phyloP scores from a whole-genome alignment of 2,113 vertebrate species.

The Peromyscus polionotus region DNA sequence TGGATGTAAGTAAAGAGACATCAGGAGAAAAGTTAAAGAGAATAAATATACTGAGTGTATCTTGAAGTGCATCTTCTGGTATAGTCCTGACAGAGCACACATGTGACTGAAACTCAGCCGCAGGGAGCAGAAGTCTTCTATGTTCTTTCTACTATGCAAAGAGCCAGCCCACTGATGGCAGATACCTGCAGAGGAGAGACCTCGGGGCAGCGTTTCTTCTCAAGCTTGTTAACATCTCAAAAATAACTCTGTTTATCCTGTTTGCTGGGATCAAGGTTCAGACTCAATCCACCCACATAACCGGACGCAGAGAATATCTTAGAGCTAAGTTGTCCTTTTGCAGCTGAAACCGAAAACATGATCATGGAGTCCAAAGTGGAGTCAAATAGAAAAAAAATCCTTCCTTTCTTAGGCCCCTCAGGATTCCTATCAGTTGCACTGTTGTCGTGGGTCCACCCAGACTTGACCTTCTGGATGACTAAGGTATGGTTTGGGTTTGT shows the following conservation, averaged over 20 bases:
- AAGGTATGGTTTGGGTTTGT: neutral
- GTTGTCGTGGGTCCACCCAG: neutral
- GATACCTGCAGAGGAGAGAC: neutral
- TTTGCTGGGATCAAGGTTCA: constrained; percentile 7
- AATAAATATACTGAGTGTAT: neutral
- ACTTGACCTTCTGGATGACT: neutral
- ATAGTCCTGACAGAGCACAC: neutral
- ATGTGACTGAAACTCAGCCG: neutral
- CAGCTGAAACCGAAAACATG: neutral
- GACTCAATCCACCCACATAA: neutral
- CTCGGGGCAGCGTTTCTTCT: neutral
- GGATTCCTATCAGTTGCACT: neutral
- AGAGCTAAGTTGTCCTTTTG: constrained; percentile 4
- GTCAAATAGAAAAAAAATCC: neutral
- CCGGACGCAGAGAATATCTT: neutral
- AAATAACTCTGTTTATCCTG: neutral
- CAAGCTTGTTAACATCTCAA: neutral
- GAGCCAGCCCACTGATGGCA: neutral
- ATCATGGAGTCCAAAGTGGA: neutral
- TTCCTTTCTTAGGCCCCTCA: neutral
- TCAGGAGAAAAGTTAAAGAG: neutral
- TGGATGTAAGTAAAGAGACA: neutral
- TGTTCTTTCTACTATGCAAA: neutral
- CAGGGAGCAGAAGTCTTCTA: neutral
- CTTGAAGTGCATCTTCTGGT: neutral